Conservation (phyloP, 2,113 vertebrate genomes). For the Grus americana region DNA sequence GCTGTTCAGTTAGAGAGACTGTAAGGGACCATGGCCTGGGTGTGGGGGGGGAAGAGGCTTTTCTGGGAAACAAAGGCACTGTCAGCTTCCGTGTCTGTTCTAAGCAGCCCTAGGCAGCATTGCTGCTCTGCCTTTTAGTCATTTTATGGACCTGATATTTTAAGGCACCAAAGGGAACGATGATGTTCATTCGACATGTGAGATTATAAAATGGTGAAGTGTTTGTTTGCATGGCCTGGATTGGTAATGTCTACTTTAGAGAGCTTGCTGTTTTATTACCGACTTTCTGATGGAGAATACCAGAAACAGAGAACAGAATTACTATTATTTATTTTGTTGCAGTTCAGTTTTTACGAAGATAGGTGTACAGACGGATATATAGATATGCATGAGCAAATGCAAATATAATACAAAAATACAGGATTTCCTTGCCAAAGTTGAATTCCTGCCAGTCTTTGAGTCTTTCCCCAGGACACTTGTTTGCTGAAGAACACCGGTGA, state of each 20-base stretch:
- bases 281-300: not conserved
- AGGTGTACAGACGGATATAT: not conserved
- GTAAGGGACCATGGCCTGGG: not conserved
- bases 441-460: not conserved
- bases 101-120: not conserved
- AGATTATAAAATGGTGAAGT: slow-evolving; percentile 39
- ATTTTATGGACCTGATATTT: slow-evolving; percentile 36
- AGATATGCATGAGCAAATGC: not conserved
- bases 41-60: not conserved
- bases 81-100: not conserved
- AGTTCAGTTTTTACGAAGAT: not conserved
- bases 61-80: not conserved
- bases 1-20: not conserved
- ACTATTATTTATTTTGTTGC: not conserved
- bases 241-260: not conserved
- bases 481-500: not conserved
- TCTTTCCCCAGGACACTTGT: not conserved
- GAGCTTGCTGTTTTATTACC: not conserved
- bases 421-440: not conserved
- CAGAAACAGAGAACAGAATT: not conserved
- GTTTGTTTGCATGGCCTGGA: slow-evolving; percentile 36
- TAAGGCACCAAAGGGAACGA: slow-evolving; percentile 43
- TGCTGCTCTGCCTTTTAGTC: not conserved
- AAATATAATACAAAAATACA: not conserved
- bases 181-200: not conserved